Conservation (phyloP, 53 echinoderm and acorn worm genomes). For the Astropecten irregularis region DNA sequence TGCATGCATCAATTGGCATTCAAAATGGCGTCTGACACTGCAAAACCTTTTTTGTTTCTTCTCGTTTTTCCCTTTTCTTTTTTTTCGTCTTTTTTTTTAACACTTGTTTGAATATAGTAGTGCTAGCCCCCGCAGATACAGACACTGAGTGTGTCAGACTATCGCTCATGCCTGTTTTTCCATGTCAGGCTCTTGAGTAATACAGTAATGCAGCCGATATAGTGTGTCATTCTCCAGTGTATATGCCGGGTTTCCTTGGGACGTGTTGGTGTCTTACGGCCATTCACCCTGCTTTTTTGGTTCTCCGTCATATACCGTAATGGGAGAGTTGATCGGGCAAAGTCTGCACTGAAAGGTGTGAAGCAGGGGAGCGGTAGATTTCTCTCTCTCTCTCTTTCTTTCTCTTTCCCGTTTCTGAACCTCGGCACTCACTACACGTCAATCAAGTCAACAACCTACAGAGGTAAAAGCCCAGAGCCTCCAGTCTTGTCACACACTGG, state of each 20-base stretch:
- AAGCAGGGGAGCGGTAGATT: background rate
- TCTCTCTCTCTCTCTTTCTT: too few relatives aligned
- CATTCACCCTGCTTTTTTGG: constrained; percentile 25
- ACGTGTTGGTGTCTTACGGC: constrained; percentile 16
- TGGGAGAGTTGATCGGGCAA: constrained; percentile 16
- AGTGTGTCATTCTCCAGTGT: constrained; percentile 58
- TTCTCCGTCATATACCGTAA: too few relatives aligned
- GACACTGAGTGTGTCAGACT: constrained; percentile 12
- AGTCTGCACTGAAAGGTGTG: constrained; percentile 28
- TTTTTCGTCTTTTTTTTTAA: too few relatives aligned
- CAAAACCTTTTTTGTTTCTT: too few relatives aligned
- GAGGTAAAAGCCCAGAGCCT: constrained; percentile 19
- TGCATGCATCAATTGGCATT: too few relatives aligned
- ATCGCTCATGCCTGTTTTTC: constrained; percentile 30
- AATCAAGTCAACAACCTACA: constrained; percentile 50
- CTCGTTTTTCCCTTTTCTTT: too few relatives aligned
- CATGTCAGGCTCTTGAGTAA: constrained; percentile 37
- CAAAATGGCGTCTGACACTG: too few relatives aligned
- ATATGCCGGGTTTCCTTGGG: constrained; percentile 5
- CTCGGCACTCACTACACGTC: too few relatives aligned
- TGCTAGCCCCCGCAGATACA: background rate
- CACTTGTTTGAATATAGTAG: too few relatives aligned
- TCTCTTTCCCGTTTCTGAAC: too few relatives aligned
- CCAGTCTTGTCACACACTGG: constrained; percentile 31
- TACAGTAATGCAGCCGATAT: constrained; percentile 48